Percentiles rank a stretch among this genome's conserved stretches.
Conservation (phyloP, 2,888 invertebrate genomes). For the Proisotoma minuta region DNA sequence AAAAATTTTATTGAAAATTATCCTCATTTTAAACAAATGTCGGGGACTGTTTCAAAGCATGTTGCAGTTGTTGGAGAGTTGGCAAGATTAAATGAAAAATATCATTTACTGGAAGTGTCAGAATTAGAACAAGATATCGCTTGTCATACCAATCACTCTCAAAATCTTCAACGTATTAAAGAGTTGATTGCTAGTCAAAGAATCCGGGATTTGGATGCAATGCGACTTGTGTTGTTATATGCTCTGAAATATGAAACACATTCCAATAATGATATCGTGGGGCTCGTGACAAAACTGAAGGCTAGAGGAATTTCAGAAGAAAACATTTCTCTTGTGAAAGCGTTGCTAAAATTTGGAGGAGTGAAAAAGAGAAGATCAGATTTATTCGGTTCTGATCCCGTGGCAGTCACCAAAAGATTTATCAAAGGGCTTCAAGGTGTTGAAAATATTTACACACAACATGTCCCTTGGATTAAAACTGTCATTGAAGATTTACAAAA, state of each 20-base stretch:
- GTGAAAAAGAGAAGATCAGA: slow-evolving; percentile 45
- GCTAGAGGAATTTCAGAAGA: slow-evolving; percentile 65
- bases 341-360: slow-evolving; percentile 43
- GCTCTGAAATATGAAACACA: slow-evolving; percentile 89
- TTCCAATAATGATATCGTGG: slow-evolving; percentile 73
- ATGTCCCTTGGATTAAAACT: slow-evolving; percentile 85
- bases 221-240: slow-evolving; percentile 85
- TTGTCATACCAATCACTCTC: slow-evolving; percentile 61
- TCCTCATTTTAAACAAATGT: slow-evolving; percentile 81
- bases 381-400: slow-evolving; percentile 45
- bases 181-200: slow-evolving; percentile 67
- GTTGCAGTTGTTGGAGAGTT: slow-evolving; percentile 94
- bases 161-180: slow-evolving; percentile 65
- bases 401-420: slow-evolving; percentile 43
- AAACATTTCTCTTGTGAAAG: slow-evolving; percentile 48
- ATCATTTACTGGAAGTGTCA: slow-evolving; percentile 80
- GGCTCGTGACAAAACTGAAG: slow-evolving; percentile 69
- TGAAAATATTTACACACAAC: slow-evolving; percentile 98
- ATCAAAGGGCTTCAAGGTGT: slow-evolving; percentile 80
- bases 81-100: slow-evolving; percentile 71
- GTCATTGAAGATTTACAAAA: slow-evolving; percentile 84
- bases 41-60: slow-evolving; percentile 92
- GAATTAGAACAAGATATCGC: slow-evolving; percentile 90
- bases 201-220: slow-evolving; percentile 71
- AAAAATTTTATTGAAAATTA: slow-evolving; percentile 89